Percentiles rank a stretch among this genome's conserved stretches.
Conservation (phyloP, 2,113 vertebrate genomes). For the Coptodon bakossiorum region DNA sequence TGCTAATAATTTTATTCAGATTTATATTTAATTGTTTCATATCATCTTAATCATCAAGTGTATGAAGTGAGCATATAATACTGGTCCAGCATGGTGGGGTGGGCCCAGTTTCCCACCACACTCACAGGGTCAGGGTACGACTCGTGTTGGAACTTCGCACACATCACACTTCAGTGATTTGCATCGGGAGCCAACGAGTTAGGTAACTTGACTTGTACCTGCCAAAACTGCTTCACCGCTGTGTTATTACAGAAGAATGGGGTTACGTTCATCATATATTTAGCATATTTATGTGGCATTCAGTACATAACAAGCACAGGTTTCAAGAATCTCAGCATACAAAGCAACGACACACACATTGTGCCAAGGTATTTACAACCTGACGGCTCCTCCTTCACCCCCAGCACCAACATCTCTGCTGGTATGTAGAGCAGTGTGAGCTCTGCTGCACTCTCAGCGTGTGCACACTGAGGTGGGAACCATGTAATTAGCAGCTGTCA, state of each 20-base stretch:
- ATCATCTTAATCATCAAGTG: neutral
- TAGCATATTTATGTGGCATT: neutral
- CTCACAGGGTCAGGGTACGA: neutral
- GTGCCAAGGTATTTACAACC: neutral
- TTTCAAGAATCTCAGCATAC: neutral
- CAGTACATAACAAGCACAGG: neutral
- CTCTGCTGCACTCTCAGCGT: neutral
- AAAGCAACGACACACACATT: neutral
- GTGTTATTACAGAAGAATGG: neutral
- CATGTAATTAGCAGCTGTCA: neutral
- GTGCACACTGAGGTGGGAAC: neutral
- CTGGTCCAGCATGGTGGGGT: neutral
- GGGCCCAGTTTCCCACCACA: neutral
- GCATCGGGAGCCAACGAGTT: neutral
- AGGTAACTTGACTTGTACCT: neutral
- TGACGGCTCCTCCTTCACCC: neutral
- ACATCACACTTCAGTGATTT: neutral
- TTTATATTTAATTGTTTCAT: fast-evolving
- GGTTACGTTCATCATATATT: neutral
- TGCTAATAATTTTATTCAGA: neutral
- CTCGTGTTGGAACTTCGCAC: neutral
- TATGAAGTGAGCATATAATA: neutral
- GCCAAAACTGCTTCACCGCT: neutral
- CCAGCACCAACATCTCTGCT: neutral
- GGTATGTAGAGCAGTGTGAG: neutral